Conservation (phyloP, 2,797 vertebrate genomes). For the Syngnathus acus region DNA sequence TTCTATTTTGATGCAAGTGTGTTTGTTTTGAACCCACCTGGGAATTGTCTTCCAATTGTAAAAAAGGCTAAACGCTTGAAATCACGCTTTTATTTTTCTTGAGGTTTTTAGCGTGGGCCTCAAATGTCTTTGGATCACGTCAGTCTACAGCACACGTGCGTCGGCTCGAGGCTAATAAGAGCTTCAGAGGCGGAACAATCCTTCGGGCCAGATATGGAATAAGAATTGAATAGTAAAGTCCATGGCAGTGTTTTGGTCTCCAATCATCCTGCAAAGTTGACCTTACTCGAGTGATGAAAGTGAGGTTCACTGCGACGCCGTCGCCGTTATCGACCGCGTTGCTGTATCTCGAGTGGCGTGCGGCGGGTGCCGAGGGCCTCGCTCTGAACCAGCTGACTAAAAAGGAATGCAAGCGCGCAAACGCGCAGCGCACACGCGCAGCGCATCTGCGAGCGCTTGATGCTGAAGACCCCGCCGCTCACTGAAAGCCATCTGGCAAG, state of each 20-base stretch:
- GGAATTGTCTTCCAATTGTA: background rate
- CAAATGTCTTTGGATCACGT: background rate
- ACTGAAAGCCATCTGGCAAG: no score
- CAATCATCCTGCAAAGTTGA: no score
- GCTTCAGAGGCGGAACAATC: no score
- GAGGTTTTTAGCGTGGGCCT: background rate
- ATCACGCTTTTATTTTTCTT: background rate
- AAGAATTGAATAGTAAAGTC: background rate
- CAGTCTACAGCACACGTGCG: background rate
- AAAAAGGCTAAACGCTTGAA: no score
- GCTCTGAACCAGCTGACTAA: no score
- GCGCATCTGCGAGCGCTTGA: no score
- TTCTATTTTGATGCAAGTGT: background rate
- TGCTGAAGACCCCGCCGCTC: no score
- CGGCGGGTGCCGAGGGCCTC: no score
- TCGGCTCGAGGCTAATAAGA: background rate
- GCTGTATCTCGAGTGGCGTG: no score
- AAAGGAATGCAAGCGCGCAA: no score
- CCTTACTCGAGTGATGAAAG: conserved; percentile 35
- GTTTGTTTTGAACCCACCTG: background rate
- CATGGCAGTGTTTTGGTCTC: background rate
- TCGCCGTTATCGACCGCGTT: conserved; percentile 18
- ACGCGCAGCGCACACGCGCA: no score
- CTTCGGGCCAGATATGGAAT: background rate
- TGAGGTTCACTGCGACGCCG: conserved; percentile 16